Evolutionary conservation across 2,113 vertebrate species (phyloP), one percentile per base, ranked within the genome.

Genomic region (Brachirus orientalis): DNA sequence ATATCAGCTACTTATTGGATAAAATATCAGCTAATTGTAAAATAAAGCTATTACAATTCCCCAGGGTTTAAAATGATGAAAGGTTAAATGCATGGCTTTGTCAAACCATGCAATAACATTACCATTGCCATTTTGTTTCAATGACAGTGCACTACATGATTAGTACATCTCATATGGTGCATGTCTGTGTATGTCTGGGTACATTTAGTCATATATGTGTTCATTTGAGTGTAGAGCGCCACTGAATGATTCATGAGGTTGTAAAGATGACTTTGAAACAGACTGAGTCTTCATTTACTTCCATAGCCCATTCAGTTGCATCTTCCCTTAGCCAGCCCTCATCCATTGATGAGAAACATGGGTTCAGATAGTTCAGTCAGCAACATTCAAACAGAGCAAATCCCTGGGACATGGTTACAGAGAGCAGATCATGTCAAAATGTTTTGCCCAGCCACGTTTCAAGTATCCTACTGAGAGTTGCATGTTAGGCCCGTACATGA

Each of bases 221-320:
- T 50, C 22, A 54, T 60, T 47, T 46, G 8, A 45, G 50, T 55
- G 61, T n/a, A 37, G 3, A 52, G 41, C 8, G 5, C 41, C 6
- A 3, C 20, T 92, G 80, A 87, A 92, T 92, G 82, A 92, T 91
- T 88, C 78, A 91, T 47, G 8, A 66, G 78, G 75, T 88, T 78
- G 58, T 73, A 71, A 74, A 82, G 83, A 88, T 63, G 79, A 88
- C 80, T 87, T 50, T 1, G 58, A 76, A 67, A 84, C 69, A 75
- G 44, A 60, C 75, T 46, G 57, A 70, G 74, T 57, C 71, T 83
- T 85, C 82, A 76, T 88, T 91, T 80, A 67, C 74, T 70, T 78
- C 77, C 58, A 65, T 80, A 75, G 87, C 69, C 66, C 38, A 88
- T 87, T 87, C 84, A 76, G 58, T 89, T 90, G 86, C 80, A 89